Base-by-base conservation (phyloP, 2,113 vertebrate genomes). In the Aspidoscelis tigris region DNA sequence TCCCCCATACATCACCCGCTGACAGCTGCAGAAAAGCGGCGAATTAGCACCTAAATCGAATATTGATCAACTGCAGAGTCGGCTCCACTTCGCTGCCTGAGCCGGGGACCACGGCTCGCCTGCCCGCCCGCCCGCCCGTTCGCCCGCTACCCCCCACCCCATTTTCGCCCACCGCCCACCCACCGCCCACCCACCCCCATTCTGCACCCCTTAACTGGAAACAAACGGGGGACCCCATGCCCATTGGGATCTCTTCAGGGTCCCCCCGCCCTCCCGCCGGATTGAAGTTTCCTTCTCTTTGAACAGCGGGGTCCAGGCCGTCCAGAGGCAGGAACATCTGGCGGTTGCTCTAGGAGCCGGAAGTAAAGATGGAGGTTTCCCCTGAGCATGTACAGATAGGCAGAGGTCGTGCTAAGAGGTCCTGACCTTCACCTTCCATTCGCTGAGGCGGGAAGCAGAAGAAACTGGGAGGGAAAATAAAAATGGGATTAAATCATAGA, bases 21-120 rank as follows among this genome's bases (percentile, higher is more conserved):
- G 98, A 98, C 98, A 98, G 98, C 96, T 97, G 97, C 97, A 98
- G 96, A 98, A 98, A 98, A 97, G 97, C 97, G 96, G 97, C 97
- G 98, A 98, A 98, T 98, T 98, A 98, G 97, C 97, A 98, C 97
- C 97, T 98, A 98, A 98, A 98, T 98, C 98, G 97, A 98, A 98
- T 98, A 98, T 98, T 98, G 98, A 98, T 98, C 97, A 98, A 97
- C 95, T 96, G 96, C 96, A 96, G 97, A 84, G 83, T 84, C 84
- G 78, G 84, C 84, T 75, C 78, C 84, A 80, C 84, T 96, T 96
- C 95, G 96, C 96, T 82, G 90, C 93, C 92, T 92, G 4, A 88
- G 92, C 94, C 91, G 78, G 84, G 73, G 81, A 87, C 88, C 90
- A 64, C 89, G 86, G 88, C 90, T 90, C 86, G 53, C 74, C 7